These are phyloP conservation scores for Daubentonia madagascariensis DNA, from an alignment of 2,113 vertebrate genomes.

Conservation along the genomic window DNA sequence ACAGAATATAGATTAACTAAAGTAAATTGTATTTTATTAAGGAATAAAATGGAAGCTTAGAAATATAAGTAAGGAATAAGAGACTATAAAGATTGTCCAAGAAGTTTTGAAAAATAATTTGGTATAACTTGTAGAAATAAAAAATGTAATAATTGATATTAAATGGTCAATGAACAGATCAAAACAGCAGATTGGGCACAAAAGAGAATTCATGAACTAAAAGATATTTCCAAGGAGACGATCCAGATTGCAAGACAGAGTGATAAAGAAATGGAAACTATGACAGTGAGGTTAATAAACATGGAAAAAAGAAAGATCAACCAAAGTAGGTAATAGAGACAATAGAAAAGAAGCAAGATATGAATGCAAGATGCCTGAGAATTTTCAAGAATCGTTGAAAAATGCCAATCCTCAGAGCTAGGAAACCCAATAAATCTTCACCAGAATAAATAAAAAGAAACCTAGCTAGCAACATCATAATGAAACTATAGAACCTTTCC, in stretches of 20 bases:
- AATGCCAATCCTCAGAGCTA: neutral
- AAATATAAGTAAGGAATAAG: neutral
- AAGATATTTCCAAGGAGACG: neutral
- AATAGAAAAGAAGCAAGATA: neutral
- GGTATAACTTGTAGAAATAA: neutral
- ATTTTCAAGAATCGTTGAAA: neutral
- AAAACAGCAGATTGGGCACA: neutral
- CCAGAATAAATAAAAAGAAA: neutral
- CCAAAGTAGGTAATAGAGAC: neutral
- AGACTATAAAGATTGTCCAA: neutral
- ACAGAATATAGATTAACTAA: neutral
- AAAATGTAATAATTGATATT: neutral
- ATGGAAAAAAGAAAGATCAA: neutral
- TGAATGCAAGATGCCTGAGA: neutral
- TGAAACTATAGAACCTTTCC: neutral
- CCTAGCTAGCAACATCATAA: neutral
- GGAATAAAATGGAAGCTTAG: neutral
- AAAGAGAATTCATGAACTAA: neutral
- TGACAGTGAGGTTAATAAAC: neutral
- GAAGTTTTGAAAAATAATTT: neutral
- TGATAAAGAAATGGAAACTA: neutral
- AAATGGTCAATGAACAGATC: neutral
- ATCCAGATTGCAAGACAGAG: neutral
- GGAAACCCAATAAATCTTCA: neutral
- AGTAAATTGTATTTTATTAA: neutral